Conservation (phyloP, 2,113 vertebrate genomes). For the Actinemys pallida region DNA sequence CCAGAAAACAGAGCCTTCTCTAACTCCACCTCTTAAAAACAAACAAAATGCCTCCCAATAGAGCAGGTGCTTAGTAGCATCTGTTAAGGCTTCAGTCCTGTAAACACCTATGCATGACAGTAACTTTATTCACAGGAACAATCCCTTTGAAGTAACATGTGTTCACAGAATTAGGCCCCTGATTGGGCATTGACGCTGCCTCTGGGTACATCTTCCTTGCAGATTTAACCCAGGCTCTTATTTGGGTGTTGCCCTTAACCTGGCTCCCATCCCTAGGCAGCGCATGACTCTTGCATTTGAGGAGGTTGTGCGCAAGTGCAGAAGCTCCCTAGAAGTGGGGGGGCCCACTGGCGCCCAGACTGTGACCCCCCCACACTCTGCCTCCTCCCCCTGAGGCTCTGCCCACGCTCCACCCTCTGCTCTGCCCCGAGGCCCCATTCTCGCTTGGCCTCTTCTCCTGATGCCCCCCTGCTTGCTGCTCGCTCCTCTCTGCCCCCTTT, state of each 20-base stretch:
- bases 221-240: background rate
- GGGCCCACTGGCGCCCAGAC: too few species aligned
- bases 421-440: too few species aligned
- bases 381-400: too few species aligned
- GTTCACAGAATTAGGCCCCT: background rate
- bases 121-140: background rate
- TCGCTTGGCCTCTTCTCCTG: too few species aligned
- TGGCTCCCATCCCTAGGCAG: background rate
- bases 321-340: too few species aligned
- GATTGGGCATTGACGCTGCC: background rate
- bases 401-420: too few species aligned
- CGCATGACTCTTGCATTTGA: too few species aligned
- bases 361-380: too few species aligned
- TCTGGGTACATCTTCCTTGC: background rate
- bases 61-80: background rate
- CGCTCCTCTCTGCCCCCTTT: background rate
- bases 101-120: background rate
- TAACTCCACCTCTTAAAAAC: background rate
- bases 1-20: fast-evolving
- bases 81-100: background rate
- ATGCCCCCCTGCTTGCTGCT: too few species aligned
- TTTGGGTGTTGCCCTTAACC: background rate
- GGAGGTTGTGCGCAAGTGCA: too few species aligned
- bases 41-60: background rate
- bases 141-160: background rate